These are phyloP conservation scores for Orthosia gothica DNA, from an alignment of 2,888 invertebrate genomes.

Conservation along the genomic window DNA sequence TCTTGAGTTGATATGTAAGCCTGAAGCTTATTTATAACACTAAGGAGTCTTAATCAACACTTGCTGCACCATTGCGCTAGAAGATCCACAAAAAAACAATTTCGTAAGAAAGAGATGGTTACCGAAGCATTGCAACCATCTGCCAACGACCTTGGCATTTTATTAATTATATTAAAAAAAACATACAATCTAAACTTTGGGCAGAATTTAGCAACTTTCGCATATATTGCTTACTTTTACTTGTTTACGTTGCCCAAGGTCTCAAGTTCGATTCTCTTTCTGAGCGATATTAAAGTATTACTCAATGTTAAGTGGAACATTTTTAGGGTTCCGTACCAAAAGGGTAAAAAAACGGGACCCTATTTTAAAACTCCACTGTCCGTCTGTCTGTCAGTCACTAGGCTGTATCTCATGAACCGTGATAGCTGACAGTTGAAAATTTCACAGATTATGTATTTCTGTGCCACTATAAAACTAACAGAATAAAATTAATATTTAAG, in stretches of 20 bases:
- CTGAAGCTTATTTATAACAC: not conserved
- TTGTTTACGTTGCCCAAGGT: slow-evolving; percentile 50
- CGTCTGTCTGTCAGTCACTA: too few relatives aligned
- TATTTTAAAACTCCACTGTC: too few relatives aligned
- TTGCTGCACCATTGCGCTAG: not conserved
- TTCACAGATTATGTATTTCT: too few relatives aligned
- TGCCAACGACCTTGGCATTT: slow-evolving; percentile 62
- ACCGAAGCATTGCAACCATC: slow-evolving; percentile 36
- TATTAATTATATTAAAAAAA: slow-evolving; percentile 46
- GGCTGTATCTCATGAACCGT: too few relatives aligned
- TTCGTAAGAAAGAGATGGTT: slow-evolving; percentile 36
- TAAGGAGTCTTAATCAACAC: not conserved
- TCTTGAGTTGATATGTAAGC: not conserved
- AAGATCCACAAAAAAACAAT: slow-evolving; percentile 21
- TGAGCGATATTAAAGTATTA: slow-evolving; percentile 18
- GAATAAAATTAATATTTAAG: too few relatives aligned
- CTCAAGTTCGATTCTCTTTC: slow-evolving; percentile 29
- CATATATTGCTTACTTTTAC: slow-evolving; percentile 56
- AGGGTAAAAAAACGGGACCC: too few relatives aligned
- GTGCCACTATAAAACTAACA: too few relatives aligned
- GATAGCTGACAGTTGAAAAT: too few relatives aligned
- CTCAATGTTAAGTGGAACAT: slow-evolving; percentile 13
- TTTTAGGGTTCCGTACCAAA: not conserved
- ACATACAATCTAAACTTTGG: slow-evolving; percentile 49
- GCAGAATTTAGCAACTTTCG: slow-evolving; percentile 58